Conservation (phyloP, 2,797 vertebrate species). For the Rhinogobio ventralis region DNA sequence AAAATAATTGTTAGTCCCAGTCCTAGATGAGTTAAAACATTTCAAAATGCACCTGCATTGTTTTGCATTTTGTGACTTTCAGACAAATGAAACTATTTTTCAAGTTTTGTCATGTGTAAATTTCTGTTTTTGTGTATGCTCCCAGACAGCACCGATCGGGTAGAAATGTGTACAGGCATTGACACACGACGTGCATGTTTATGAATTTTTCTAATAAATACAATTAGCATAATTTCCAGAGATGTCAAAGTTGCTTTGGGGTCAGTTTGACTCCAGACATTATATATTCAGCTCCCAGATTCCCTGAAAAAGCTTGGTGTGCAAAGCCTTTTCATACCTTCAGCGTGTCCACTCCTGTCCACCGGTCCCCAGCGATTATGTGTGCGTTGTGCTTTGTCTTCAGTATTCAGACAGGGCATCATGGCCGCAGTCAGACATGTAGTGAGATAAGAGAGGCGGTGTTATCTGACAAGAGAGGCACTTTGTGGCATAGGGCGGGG, state of each 20-base stretch:
- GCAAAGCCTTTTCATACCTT: constrained; percentile 15
- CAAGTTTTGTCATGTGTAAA: neutral
- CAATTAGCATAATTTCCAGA: too few species aligned
- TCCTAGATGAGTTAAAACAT: neutral
- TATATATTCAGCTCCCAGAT: neutral
- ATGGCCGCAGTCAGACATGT: constrained; percentile 59
- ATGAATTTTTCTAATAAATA: neutral
- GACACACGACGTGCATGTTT: too few species aligned
- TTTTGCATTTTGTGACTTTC: neutral
- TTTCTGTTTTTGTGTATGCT: too few species aligned
- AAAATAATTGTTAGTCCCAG: neutral
- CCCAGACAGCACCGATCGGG: too few species aligned
- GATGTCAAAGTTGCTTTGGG: too few species aligned
- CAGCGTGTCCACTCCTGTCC: neutral
- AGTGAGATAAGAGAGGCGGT: constrained; percentile 61
- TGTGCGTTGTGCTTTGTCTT: constrained; percentile 47
- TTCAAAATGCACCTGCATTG: too few species aligned
- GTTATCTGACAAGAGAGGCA: constrained; percentile 57
- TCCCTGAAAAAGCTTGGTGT: neutral
- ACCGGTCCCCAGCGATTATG: neutral
- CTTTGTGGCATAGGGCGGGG: constrained; percentile 45
- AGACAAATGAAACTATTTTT: neutral
- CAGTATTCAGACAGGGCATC: constrained; percentile 62
- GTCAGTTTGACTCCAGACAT: too few species aligned
- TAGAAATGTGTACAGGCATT: too few species aligned